Percentiles rank a stretch among this genome's conserved stretches.
Conservation (phyloP, 2,113 vertebrate genomes). For the Nibea albiflora region DNA sequence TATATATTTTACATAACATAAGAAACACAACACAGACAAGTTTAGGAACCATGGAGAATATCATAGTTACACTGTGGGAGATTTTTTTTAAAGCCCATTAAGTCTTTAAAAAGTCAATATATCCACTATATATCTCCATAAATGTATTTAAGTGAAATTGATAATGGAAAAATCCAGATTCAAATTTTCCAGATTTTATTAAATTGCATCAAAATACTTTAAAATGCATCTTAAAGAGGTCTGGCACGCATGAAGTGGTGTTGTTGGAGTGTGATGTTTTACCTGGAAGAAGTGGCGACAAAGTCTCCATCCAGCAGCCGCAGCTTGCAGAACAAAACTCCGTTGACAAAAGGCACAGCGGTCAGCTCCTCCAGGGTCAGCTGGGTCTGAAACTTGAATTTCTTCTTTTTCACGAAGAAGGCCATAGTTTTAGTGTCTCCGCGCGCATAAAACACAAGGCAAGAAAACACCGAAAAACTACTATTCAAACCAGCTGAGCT, state of each 20-base stretch:
- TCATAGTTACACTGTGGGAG: not conserved
- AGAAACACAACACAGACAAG: not conserved
- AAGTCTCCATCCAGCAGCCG: constrained; percentile 95
- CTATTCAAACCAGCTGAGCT: fast-evolving
- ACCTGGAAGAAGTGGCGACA: constrained; percentile 92
- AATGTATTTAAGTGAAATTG: not conserved
- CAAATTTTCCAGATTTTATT: not conserved
- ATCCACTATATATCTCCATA: not conserved
- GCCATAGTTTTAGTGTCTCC: constrained; percentile 82
- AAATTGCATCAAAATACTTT: not conserved
- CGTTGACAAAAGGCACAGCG: constrained; percentile 96
- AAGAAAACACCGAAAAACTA: fast-evolving
- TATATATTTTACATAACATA: not conserved
- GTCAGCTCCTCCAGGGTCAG: constrained; percentile 97
- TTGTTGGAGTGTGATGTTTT: constrained; percentile 44
- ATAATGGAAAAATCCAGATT: fast-evolving
- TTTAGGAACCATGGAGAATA: not conserved
- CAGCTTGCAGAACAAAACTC: constrained; percentile 97
- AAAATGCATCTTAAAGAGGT: fast-evolving
- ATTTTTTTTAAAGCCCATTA: not conserved
- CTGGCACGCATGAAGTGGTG: not conserved
- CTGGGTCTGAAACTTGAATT: constrained; percentile 96
- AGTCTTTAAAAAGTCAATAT: not conserved
- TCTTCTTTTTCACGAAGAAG: constrained; percentile 99
- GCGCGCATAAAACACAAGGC: not conserved